These are phyloP conservation scores for Bruchidius siliquastri DNA, from an alignment of 2,888 invertebrate genomes.

Conservation along the genomic window DNA sequence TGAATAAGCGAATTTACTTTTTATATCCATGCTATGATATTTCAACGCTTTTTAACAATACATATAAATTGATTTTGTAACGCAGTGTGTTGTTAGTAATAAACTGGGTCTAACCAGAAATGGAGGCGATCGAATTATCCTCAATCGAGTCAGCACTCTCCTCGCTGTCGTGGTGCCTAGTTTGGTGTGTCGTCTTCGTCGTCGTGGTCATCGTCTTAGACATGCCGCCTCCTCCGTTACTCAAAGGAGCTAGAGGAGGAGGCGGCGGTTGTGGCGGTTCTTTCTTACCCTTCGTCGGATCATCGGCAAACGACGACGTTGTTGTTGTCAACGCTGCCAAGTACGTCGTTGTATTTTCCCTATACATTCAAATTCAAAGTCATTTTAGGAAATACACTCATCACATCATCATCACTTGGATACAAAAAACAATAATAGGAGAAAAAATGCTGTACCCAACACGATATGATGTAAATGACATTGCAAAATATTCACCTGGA, in stretches of 20 bases:
- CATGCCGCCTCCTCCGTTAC: slow-evolving; percentile 22
- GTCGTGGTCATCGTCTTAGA: background rate
- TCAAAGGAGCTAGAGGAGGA: slow-evolving; percentile 49
- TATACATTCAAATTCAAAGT: background rate
- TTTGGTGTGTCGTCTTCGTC: no score
- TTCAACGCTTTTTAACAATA: no score
- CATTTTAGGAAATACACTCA: background rate
- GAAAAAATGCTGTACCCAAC: no score
- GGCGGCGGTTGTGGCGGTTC: slow-evolving; percentile 50
- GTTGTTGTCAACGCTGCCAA: slow-evolving; percentile 44
- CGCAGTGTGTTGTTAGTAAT: no score
- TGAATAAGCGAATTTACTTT: no score
- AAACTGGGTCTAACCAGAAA: slow-evolving; percentile 42
- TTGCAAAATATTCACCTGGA: background rate
- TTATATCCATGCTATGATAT: no score
- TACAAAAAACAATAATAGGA: no score
- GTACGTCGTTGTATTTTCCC: background rate
- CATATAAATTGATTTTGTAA: background rate
- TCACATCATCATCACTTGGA: no score
- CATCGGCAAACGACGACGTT: slow-evolving; percentile 34
- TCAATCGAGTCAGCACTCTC: slow-evolving; percentile 49
- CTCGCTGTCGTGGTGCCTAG: slow-evolving; percentile 37
- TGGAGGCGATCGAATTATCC: slow-evolving; percentile 57
- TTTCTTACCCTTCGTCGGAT: slow-evolving; percentile 40
- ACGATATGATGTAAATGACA: no score